Base-by-base conservation (phyloP, 2,888 invertebrate species). In the Anagyrus pseudococci region DNA sequence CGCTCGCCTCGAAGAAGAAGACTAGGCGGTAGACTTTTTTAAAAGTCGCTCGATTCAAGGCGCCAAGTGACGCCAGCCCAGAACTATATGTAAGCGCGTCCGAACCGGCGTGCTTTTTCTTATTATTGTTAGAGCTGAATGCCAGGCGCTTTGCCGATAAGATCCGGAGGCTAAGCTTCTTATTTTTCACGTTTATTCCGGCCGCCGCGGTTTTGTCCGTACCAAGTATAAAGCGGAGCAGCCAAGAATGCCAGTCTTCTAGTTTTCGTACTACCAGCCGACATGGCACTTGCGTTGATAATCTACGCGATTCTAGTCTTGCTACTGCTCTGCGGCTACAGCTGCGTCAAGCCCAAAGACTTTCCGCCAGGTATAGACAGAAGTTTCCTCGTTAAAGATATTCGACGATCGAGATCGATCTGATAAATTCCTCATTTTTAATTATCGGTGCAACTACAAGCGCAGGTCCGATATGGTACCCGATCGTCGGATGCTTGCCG, bases 391-490 rank as follows among this genome's bases (percentile, higher is more conserved):
- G n/a, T n/a, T n/a, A n/a, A n/a, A n/a, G n/a, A n/a, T n/a, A n/a
- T n/a, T n/a, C n/a, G n/a, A n/a, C n/a, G n/a, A n/a, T n/a, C n/a
- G n/a, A n/a, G 3, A 19, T 43, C 2, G 3, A 43, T 19, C 4
- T n/a, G 8, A 43, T 43, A 8, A 43, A 43, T 43, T 33, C 13
- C 13, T 33, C 7, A 33, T 33, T 8, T 33, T 8, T 8, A 33
- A 33, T 13, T 33, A 33, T n/a, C n/a, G 33, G 6, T 33, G 6
- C 33, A 33, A n/a, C n/a, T n/a, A n/a, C n/a, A n/a, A n/a, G n/a
- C 70, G 48, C 63, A 87, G 87, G 88, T 57, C 87, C 87, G 8
- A 58, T 48, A 55, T 85, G 86, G 84, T 63, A 84, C 17, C 87
- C 87, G 2, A 68, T 87, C 1, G 67, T 87, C 1, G 87, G 88